Conservation (phyloP, 2,888 invertebrate species). For the Ommatoiulus sabulosus region DNA sequence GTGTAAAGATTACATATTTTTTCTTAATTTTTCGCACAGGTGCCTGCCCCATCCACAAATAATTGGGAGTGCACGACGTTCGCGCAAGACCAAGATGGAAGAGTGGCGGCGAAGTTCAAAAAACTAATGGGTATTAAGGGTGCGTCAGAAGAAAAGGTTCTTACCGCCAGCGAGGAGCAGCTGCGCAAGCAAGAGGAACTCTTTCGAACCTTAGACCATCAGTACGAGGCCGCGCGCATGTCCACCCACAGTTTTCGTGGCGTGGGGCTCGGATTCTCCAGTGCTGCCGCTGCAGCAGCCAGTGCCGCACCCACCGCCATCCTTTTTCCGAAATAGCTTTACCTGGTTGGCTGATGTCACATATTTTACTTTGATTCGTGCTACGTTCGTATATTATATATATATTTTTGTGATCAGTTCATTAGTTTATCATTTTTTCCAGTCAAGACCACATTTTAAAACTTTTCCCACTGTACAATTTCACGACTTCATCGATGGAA, state of each 20-base stretch:
- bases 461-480: not conserved
- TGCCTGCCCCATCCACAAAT: conserved; percentile 64
- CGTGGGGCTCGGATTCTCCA: conserved; percentile 70
- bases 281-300: conserved; percentile 60
- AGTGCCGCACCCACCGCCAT: not conserved
- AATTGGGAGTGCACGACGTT: conserved; percentile 89
- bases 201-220: conserved; percentile 93
- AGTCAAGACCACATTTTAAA: not conserved
- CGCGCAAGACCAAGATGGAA: conserved; percentile 90
- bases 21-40: not conserved
- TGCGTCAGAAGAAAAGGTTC: conserved; percentile 63
- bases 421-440: not conserved
- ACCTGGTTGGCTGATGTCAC: not conserved
- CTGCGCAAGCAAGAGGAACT: conserved; percentile 75
- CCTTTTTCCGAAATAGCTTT: conserved; percentile 40
- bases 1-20: not conserved
- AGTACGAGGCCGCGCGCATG: conserved; percentile 95
- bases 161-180: conserved; percentile 62
- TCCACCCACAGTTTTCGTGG: conserved; percentile 94
- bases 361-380: not conserved
- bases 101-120: conserved; percentile 94
- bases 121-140: conserved; percentile 95
- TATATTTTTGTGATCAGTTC: conserved; percentile 4
- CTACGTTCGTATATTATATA: conserved; percentile 29
- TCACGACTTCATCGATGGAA: not conserved